phyloP scores from a whole-genome alignment of 2,113 vertebrate species.

The Artemisiospiza belli region DNA sequence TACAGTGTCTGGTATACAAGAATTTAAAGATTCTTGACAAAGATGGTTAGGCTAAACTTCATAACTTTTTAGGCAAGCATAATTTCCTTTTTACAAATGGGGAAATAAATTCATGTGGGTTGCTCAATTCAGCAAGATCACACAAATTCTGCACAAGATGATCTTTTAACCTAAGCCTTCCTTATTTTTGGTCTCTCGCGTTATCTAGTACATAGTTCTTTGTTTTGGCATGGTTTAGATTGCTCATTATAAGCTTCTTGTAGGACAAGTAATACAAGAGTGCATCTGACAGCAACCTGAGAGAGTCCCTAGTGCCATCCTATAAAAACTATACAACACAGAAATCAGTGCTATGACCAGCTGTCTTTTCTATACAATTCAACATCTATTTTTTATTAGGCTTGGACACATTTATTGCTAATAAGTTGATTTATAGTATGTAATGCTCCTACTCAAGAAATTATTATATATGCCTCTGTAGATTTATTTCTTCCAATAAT shows the following conservation, averaged over 20 bases:
- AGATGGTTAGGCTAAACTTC: background rate
- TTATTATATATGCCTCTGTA: background rate
- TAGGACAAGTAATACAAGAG: background rate
- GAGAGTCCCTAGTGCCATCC: background rate
- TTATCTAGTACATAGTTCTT: background rate
- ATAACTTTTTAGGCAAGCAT: background rate
- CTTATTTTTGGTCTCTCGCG: rapidly evolving
- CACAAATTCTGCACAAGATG: background rate
- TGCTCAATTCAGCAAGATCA: background rate
- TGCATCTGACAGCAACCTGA: background rate
- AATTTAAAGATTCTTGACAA: background rate
- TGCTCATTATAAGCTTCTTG: background rate
- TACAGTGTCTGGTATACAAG: background rate
- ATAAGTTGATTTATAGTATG: background rate
- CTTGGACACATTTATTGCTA: background rate
- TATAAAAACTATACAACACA: background rate
- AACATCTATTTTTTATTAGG: background rate
- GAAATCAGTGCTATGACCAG: background rate
- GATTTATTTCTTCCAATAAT: background rate
- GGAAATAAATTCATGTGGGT: background rate
- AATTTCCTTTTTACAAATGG: background rate
- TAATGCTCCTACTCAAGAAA: background rate
- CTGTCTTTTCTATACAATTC: background rate
- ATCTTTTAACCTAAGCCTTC: background rate
- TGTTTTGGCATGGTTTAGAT: background rate